Evolutionary conservation across 2,888 invertebrate genomes (phyloP), one percentile per base, ranked within the genome.

Genomic region (Petrolisthes manimaculis): DNA sequence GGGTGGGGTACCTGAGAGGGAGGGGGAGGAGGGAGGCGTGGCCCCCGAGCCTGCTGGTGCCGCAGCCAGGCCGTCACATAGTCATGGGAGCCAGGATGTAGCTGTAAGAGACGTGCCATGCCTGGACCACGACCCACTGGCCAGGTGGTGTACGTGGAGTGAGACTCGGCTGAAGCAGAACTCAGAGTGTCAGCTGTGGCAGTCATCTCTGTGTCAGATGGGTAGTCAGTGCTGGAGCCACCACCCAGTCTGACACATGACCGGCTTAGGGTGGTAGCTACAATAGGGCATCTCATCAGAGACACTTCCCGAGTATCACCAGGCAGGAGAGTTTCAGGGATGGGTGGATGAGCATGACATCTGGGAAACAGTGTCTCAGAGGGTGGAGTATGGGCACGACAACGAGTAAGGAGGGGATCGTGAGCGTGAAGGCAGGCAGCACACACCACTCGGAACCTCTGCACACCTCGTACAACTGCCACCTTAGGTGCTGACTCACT

Each of bases 61-160:
- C 86, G 83, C 69, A 90, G 81, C 90, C 90, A 90, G 3, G 90
- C 90, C 14, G 88, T 89, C 67, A 90, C 90, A 61, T 90, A 90
- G 21, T 90, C 89, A n/a, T 88, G 90, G n/a, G 87, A 89, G 14
- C 86, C 88, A 12, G 88, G 85, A 21, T 89, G 87, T 24, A 84
- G 85, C 84, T 88, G 89, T 54, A 90, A 86, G n/a, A 90, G 86
- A n/a, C 88, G 87, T 8, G 86, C 89, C 86, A 88, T 84, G 69
- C 88, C 90, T 8, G 84, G 89, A 5, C 81, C 83, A 4, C 86
- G 86, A 55, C 88, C 87, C 67, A 88, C 89, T 12, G 90, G 90
- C 90, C 90, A 90, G 5, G 90, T 90, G 54, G 89, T 90, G 78
- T 90, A 90, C 37, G 88, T 90, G 6, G 90, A 89, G 77, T 89